Conservation (phyloP, 2,113 vertebrate genomes). For the Microtus montanus region DNA sequence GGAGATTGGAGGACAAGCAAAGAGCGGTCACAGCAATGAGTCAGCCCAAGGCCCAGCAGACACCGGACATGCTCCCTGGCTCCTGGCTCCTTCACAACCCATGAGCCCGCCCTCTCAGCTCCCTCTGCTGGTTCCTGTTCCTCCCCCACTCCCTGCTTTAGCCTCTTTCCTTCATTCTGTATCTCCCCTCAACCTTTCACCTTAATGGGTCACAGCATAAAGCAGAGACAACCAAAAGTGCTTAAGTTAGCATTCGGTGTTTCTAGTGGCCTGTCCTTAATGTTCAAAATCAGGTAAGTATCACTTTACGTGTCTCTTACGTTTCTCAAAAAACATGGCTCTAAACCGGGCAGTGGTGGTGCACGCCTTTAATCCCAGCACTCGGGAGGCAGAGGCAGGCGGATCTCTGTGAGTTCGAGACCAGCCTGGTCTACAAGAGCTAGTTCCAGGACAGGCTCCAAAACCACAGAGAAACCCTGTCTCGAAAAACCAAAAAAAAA, state of each 20-base stretch:
- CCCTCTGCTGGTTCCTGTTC: background rate
- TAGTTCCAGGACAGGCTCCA: too few relatives aligned
- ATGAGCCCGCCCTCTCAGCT: background rate
- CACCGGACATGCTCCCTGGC: background rate
- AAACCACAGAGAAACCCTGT: too few relatives aligned
- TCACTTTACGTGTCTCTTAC: background rate
- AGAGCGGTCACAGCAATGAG: background rate
- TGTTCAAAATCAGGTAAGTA: slow-evolving; percentile 70
- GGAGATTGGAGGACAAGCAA: background rate
- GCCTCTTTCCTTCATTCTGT: background rate
- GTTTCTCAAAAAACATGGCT: background rate
- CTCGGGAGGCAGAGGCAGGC: too few relatives aligned
- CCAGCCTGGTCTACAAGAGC: too few relatives aligned
- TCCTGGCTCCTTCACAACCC: background rate
- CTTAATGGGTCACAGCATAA: background rate
- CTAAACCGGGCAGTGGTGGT: too few relatives aligned
- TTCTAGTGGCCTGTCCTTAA: slow-evolving; percentile 16
- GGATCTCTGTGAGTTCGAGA: too few relatives aligned
- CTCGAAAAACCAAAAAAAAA: too few relatives aligned
- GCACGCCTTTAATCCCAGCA: too few relatives aligned
- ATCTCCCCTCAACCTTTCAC: background rate
- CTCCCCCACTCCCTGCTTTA: background rate
- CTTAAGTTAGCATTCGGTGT: background rate
- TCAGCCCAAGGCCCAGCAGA: background rate
- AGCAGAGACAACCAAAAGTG: background rate